phyloP scores from a whole-genome alignment of 1,140 invertebrate species.

The Anoplophora glabripennis region DNA sequence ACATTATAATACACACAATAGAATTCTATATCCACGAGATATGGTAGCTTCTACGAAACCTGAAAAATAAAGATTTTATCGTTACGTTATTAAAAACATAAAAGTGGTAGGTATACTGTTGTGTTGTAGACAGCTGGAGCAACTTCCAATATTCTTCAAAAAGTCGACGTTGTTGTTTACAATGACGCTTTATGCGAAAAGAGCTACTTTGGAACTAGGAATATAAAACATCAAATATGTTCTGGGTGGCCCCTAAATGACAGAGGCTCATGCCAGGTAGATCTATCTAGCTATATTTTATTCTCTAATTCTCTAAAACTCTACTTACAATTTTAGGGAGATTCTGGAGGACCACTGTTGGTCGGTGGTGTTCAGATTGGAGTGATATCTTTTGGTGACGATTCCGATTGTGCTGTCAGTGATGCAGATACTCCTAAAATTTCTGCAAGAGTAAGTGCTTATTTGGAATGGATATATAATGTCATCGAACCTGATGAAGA shows the following conservation, averaged over 20 bases:
- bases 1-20: no score
- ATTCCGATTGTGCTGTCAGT: neutral
- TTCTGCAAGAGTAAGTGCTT: neutral
- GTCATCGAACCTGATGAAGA: no score
- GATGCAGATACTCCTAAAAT: neutral
- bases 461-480: neutral
- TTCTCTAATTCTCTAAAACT: no score
- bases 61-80: no score
- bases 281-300: neutral
- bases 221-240: conserved; percentile 1
- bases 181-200: neutral
- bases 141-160: no score
- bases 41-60: no score
- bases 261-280: neutral
- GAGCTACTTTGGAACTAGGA: neutral
- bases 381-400: neutral
- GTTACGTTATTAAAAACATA: no score
- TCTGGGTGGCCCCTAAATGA: neutral
- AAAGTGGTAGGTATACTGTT: no score
- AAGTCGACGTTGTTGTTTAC: neutral
- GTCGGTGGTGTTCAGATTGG: neutral
- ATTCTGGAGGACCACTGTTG: neutral
- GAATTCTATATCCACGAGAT: no score
- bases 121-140: no score
- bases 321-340: neutral